Conservation (phyloP, 2,888 invertebrate species). For the Nycteola revayana region DNA sequence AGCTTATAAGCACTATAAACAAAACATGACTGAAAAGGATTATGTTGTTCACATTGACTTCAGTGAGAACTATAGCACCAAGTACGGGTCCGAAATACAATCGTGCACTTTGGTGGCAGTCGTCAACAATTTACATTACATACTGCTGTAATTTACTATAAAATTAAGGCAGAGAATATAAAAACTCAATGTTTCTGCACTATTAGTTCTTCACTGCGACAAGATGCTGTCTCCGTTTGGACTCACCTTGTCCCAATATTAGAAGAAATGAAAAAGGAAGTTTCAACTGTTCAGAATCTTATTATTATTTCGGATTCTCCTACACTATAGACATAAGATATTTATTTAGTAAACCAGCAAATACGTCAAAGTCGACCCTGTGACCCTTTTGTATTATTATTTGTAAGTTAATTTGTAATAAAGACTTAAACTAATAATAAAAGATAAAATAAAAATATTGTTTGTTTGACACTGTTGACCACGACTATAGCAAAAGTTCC, state of each 20-base stretch:
- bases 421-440: too few species aligned
- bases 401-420: constrained; percentile 18
- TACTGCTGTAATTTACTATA: constrained; percentile 9
- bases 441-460: too few species aligned
- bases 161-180: constrained; percentile 5
- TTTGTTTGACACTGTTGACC: too few species aligned
- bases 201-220: constrained; percentile 11
- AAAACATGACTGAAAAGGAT: constrained; percentile 1
- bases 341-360: constrained; percentile 28
- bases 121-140: background rate
- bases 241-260: constrained; percentile 16
- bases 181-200: constrained; percentile 14
- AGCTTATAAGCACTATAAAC: constrained; percentile 2
- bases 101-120: background rate
- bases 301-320: constrained; percentile 7
- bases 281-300: constrained; percentile 9
- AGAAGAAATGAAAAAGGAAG: constrained; percentile 4
- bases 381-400: constrained; percentile 22
- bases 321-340: constrained; percentile 26
- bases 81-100: background rate
- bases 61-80: constrained; percentile 1
- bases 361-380: constrained; percentile 5
- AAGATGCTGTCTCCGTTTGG: constrained; percentile 16
- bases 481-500: too few species aligned
- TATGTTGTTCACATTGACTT: constrained; percentile 8